These are phyloP conservation scores for Hippolais icterina DNA, from an alignment of 2,113 vertebrate genomes.

Conservation along the genomic window DNA sequence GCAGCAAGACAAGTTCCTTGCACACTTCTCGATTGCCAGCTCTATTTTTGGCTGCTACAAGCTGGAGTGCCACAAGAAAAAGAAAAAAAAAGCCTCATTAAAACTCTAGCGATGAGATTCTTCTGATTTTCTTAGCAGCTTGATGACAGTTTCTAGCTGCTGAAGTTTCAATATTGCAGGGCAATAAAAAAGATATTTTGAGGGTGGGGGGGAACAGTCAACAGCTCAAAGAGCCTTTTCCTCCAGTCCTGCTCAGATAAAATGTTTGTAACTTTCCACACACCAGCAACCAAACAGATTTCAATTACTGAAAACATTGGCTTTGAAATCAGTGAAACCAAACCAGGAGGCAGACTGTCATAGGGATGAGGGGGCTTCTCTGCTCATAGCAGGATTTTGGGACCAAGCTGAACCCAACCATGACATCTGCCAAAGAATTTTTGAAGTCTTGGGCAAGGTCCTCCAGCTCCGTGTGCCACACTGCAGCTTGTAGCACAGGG, in stretches of 20 bases:
- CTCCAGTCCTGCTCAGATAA: background rate
- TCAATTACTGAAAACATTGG: background rate
- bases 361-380: background rate
- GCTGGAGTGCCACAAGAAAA: background rate
- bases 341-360: background rate
- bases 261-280: fast-evolving
- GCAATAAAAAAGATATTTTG: background rate
- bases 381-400: background rate
- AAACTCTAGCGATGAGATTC: background rate
- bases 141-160: background rate
- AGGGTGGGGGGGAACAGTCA: background rate
- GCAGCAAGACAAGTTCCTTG: background rate
- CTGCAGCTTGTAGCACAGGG: background rate
- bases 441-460: background rate
- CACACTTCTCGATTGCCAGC: background rate
- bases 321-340: background rate
- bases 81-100: background rate
- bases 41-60: background rate
- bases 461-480: background rate
- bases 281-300: background rate
- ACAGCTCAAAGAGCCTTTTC: background rate
- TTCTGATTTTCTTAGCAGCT: background rate
- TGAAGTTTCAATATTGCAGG: background rate
- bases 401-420: background rate
- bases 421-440: background rate